Evolutionary conservation across 2,888 invertebrate genomes (phyloP), one percentile per base, ranked within the genome.

Genomic region (Drosophila vallismaia): DNA sequence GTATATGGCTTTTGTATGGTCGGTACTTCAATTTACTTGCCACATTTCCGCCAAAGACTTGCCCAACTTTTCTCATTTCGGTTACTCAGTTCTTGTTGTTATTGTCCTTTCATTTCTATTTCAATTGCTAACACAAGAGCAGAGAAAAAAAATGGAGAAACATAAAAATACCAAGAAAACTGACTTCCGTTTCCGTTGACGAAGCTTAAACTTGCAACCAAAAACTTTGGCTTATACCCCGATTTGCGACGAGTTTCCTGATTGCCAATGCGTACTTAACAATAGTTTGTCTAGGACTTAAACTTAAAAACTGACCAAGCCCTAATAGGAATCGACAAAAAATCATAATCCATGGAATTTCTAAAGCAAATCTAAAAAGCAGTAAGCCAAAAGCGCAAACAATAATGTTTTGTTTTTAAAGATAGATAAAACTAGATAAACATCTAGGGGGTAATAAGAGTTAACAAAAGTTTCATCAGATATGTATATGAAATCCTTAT

Each of bases 101-200:
- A 29, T 56, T 55, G 63, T 52, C 53, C 45, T 48, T 57, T 72
- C 71, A 74, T 85, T 79, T 74, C 79, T 79, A 76, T 84, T 86
- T 80, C 81, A 77, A 81, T 84, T 84, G 79, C 71, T 76, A 53
- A 60, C 44, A 46, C 46, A 56, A 83, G 79, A 54, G 36, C 40
- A 52, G 76, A 83, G 66, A 59, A 52, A 68, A 71, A 57, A 62
- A 68, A 12, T 5, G 36, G n/a, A 36, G 36, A 36, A 36, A 36
- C 36, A 36, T 36, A 36, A 36, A 36, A 36, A 36, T 36, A 36
- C 33, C 29, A 51, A 78, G 70, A 64, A 36, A 68, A 69, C 64
- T 71, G 73, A 77, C 87, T 80, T 81, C 87, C 81, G 75, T 51
- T 86, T 86, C 74, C 87, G 76, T 45, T 86, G 62, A 52, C 77